Percentiles rank a stretch among this genome's conserved stretches.
Conservation (phyloP, 2,888 invertebrate species). For the Tanaodytes sp. region DNA sequence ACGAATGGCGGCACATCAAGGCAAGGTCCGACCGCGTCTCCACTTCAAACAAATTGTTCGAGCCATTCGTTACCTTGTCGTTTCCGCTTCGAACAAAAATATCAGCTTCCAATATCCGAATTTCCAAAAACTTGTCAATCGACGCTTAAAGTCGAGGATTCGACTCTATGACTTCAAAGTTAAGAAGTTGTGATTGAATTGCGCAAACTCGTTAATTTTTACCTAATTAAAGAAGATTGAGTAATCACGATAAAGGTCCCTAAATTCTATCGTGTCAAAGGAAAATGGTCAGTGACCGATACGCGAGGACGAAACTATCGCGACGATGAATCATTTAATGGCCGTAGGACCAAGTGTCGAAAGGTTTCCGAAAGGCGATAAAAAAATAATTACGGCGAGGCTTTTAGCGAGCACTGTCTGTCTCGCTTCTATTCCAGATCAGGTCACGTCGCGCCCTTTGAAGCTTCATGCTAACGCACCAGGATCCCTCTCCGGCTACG, state of each 20-base stretch:
- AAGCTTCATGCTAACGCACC: conserved; percentile 66
- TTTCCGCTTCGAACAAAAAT: too few relatives aligned
- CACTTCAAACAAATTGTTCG: too few relatives aligned
- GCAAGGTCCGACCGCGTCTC: too few relatives aligned
- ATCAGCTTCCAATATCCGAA: too few relatives aligned
- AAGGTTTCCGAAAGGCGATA: conserved; percentile 37
- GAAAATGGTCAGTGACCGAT: conserved; percentile 7
- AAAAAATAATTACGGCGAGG: conserved; percentile 48
- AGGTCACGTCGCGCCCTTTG: conserved; percentile 64
- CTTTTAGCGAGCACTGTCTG: conserved; percentile 45
- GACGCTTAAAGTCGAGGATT: too few relatives aligned
- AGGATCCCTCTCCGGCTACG: conserved; percentile 57
- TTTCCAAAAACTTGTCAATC: too few relatives aligned
- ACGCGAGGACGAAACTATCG: conserved; percentile 21
- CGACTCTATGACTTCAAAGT: too few relatives aligned
- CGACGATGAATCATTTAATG: conserved; percentile 39
- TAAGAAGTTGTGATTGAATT: too few relatives aligned
- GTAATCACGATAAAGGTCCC: conserved; percentile 5
- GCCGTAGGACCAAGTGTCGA: conserved; percentile 29
- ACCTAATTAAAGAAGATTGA: neutral
- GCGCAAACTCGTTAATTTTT: too few relatives aligned
- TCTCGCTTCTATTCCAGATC: conserved; percentile 61
- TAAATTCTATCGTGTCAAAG: conserved; percentile 2
- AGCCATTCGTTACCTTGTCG: too few relatives aligned
- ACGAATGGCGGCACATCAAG: too few relatives aligned